phyloP scores from a whole-genome alignment of 2,888 invertebrate genomes.

The Erynnis tages region DNA sequence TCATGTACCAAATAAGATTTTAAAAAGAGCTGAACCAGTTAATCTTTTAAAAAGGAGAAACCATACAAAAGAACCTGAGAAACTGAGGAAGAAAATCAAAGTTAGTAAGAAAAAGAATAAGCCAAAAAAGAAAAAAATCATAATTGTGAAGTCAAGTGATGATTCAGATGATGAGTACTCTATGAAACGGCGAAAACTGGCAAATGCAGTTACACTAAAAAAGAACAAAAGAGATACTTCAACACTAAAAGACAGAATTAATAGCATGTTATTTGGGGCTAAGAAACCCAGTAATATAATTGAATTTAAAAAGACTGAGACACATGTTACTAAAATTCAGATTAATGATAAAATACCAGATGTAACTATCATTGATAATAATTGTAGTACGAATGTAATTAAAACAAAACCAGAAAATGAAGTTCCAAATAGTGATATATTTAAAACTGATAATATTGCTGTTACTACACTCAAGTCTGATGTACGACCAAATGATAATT shows the following conservation, averaged over 20 bases:
- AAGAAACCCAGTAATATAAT: conserved; percentile 23
- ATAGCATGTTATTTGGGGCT: conserved; percentile 60
- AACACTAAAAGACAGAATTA: conserved; percentile 63
- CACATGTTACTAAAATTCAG: conserved; percentile 9
- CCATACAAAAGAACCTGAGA: conserved; percentile 36
- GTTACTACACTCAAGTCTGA: conserved; percentile 28
- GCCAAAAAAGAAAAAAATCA: conserved; percentile 35
- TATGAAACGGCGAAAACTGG: conserved; percentile 73
- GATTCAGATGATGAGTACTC: conserved; percentile 69
- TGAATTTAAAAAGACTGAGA: conserved; percentile 8
- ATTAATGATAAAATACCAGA: conserved; percentile 26
- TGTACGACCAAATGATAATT: conserved; percentile 33
- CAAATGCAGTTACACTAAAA: conserved; percentile 76
- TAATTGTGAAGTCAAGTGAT: conserved; percentile 57
- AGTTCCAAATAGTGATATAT: conserved; percentile 22
- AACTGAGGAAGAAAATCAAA: conserved; percentile 24
- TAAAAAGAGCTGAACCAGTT: conserved; percentile 2
- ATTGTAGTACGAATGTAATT: conserved; percentile 22
- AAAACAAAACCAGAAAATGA: neutral
- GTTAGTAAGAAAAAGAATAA: conserved; percentile 48
- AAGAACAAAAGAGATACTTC: conserved; percentile 57
- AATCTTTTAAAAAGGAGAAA: conserved; percentile 29
- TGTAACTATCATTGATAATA: conserved; percentile 14
- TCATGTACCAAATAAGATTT: conserved; percentile 2
- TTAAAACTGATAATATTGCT: conserved; percentile 26